phyloP scores from a whole-genome alignment of 2,888 invertebrate species.

The Diogma glabrata region DNA sequence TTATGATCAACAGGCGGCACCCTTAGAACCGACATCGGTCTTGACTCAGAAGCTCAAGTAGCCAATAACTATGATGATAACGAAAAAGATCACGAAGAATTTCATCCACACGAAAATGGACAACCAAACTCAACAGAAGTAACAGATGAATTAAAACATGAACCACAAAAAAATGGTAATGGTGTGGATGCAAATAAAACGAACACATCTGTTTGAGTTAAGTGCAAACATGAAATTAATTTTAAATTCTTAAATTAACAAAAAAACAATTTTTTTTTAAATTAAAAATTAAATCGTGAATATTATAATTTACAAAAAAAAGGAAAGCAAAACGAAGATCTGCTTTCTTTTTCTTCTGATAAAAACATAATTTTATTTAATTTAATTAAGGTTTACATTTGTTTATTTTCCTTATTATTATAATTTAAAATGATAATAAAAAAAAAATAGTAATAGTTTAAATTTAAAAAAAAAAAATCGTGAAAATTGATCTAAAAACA shows the following conservation, averaged over 20 bases:
- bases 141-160: conserved; percentile 34
- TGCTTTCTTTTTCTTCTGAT: no score
- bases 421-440: no score
- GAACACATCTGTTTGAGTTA: conserved; percentile 30
- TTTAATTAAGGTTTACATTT: no score
- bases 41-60: conserved; percentile 50
- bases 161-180: conserved; percentile 34
- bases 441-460: no score
- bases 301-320: background rate
- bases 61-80: conserved; percentile 45
- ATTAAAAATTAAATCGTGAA: background rate
- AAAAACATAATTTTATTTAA: no score
- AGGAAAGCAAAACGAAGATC: no score
- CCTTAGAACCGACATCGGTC: conserved; percentile 46
- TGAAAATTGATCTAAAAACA: no score
- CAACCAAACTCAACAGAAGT: conserved; percentile 34
- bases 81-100: conserved; percentile 34
- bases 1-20: conserved; percentile 50
- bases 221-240: background rate
- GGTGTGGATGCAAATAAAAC: conserved; percentile 29
- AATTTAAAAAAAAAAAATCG: no score
- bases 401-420: no score
- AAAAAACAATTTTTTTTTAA: no score
- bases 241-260: conserved; percentile 1
- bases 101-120: conserved; percentile 24